phyloP scores from a whole-genome alignment of 2,113 vertebrate species.

The Pholis gunnellus region DNA sequence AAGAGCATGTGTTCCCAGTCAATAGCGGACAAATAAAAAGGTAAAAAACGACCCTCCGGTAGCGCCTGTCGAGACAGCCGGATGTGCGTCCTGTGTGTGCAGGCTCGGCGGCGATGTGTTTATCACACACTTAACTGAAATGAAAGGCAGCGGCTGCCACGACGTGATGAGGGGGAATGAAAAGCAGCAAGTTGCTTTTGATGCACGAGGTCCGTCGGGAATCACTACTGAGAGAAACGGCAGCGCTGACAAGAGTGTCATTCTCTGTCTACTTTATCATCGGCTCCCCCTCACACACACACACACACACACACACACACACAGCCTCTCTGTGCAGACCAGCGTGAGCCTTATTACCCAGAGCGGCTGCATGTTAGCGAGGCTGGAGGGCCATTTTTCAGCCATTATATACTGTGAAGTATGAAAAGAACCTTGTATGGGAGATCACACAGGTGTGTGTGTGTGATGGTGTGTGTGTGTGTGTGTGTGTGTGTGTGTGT shows the following conservation, averaged over 20 bases:
- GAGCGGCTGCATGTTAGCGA: not conserved
- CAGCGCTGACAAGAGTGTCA: slow-evolving; percentile 58
- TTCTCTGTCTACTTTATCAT: slow-evolving; percentile 42
- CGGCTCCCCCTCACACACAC: slow-evolving; percentile 11
- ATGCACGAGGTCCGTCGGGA: slow-evolving; percentile 63
- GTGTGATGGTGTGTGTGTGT: no score
- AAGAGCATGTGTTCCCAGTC: not conserved
- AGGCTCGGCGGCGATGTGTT: slow-evolving; percentile 16
- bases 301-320: no score
- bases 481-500: not conserved
- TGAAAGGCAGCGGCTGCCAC: slow-evolving; percentile 47
- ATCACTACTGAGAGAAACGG: slow-evolving; percentile 54
- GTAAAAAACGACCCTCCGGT: slow-evolving; percentile 12
- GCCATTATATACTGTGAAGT: not conserved
- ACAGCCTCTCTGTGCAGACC: not conserved
- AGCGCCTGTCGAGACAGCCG: not conserved
- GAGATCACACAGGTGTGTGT: not conserved
- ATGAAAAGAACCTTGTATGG: not conserved
- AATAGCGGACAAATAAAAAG: slow-evolving; percentile 30
- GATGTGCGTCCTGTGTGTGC: slow-evolving; percentile 1
- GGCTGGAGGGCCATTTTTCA: not conserved
- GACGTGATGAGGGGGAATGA: slow-evolving; percentile 35
- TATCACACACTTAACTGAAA: slow-evolving; percentile 48
- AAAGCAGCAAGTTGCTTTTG: slow-evolving; percentile 61
- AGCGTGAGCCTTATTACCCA: slow-evolving; percentile 24